phyloP scores from a whole-genome alignment of 2,888 invertebrate species.

The Pharmacophagus antenor region DNA sequence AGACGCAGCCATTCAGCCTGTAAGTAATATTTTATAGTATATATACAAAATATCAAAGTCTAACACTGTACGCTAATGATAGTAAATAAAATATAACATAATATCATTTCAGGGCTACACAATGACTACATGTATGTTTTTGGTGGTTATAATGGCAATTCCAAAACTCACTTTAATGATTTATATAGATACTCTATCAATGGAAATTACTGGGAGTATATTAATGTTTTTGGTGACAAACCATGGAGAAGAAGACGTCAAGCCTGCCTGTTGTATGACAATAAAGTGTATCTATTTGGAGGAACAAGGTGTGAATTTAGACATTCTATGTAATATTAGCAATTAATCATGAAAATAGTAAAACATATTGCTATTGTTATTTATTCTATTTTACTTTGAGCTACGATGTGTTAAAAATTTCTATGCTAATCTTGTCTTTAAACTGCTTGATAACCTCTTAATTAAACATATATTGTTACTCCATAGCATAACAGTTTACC shows the following conservation, averaged over 20 bases:
- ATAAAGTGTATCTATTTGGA: slow-evolving; percentile 91
- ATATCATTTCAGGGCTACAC: slow-evolving; percentile 85
- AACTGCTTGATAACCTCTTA: too few relatives aligned
- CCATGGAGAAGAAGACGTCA: slow-evolving; percentile 87
- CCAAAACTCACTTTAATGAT: slow-evolving; percentile 91
- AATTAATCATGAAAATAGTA: too few relatives aligned
- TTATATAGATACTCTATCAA: slow-evolving; percentile 86
- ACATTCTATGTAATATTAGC: background rate
- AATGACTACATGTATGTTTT: slow-evolving; percentile 91
- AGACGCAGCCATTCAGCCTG: slow-evolving; percentile 95
- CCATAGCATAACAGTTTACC: too few relatives aligned
- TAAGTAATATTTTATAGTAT: slow-evolving; percentile 65
- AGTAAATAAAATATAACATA: slow-evolving; percentile 13
- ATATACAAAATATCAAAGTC: background rate
- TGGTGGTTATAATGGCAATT: slow-evolving; percentile 92
- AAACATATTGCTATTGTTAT: too few relatives aligned
- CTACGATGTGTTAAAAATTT: too few relatives aligned
- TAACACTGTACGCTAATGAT: background rate
- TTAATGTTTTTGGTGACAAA: slow-evolving; percentile 80
- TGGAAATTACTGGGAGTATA: slow-evolving; percentile 81
- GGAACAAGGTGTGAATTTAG: slow-evolving; percentile 87
- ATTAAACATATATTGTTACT: too few relatives aligned
- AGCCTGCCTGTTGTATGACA: slow-evolving; percentile 87
- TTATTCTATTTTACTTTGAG: too few relatives aligned
- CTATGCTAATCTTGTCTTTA: too few relatives aligned